phyloP scores from a whole-genome alignment of 2,888 invertebrate species.

The Epirrita christyi region DNA sequence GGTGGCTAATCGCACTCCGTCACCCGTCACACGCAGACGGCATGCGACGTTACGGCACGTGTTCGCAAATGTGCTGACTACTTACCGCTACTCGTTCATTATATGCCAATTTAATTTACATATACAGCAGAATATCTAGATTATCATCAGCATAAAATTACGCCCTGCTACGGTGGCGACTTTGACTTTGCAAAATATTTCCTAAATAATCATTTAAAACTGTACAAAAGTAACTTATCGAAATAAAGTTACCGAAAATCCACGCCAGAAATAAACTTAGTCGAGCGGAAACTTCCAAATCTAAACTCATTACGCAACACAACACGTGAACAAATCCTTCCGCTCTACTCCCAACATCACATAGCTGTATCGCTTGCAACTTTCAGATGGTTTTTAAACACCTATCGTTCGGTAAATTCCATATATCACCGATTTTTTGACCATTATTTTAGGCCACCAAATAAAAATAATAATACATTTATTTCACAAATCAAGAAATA shows the following conservation, averaged over 20 bases:
- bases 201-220: background rate
- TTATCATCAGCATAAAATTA: no score
- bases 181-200: background rate
- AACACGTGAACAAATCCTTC: conserved; percentile 49
- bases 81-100: conserved; percentile 42
- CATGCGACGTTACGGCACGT: conserved; percentile 44
- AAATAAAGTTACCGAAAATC: conserved; percentile 38
- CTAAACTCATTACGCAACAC: conserved; percentile 51
- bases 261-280: conserved; percentile 44
- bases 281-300: conserved; percentile 40
- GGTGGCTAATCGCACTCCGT: conserved; percentile 72
- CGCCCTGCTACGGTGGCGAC: no score
- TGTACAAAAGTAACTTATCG: background rate
- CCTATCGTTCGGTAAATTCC: no score
- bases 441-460: no score
- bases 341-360: conserved; percentile 34
- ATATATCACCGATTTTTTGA: no score
- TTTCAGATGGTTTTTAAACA: no score
- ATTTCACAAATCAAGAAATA: no score
- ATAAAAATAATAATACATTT: no score
- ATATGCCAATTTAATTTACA: conserved; percentile 17
- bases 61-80: conserved; percentile 43
- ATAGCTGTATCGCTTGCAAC: no score
- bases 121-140: background rate
- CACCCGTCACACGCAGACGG: conserved; percentile 65